These are phyloP conservation scores for Scrobipalpa costella DNA, from an alignment of 2,888 invertebrate species.

Conservation along the genomic window DNA sequence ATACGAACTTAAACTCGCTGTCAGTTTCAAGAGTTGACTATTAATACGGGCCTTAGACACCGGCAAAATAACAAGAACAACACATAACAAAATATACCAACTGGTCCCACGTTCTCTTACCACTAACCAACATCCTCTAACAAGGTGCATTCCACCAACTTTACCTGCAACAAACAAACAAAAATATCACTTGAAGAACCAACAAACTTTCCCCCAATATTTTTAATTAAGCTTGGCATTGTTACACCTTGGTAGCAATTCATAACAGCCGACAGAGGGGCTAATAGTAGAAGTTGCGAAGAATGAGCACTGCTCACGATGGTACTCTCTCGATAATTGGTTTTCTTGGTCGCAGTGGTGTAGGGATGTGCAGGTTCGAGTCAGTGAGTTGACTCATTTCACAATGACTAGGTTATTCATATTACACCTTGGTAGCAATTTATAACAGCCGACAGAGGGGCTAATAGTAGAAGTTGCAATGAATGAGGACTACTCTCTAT, in stretches of 20 bases:
- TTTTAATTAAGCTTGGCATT: slow-evolving; percentile 67
- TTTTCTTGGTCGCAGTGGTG: slow-evolving; percentile 39
- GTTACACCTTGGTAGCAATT: slow-evolving; percentile 68
- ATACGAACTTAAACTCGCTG: too few relatives aligned
- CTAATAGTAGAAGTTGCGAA: slow-evolving; percentile 61
- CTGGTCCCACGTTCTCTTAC: neutral
- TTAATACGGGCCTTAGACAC: too few relatives aligned
- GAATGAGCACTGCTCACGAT: slow-evolving; percentile 36
- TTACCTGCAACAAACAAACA: slow-evolving; percentile 39
- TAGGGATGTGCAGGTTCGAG: slow-evolving; percentile 1
- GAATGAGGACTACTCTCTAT: slow-evolving; percentile 36
- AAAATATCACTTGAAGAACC: neutral
- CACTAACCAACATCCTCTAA: neutral
- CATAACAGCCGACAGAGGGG: slow-evolving; percentile 63
- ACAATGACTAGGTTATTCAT: neutral
- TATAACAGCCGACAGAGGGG: slow-evolving; percentile 63
- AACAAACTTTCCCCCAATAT: slow-evolving; percentile 37
- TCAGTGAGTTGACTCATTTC: slow-evolving; percentile 26
- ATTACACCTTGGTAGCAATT: slow-evolving; percentile 61
- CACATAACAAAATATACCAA: too few relatives aligned
- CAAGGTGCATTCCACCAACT: slow-evolving; percentile 3
- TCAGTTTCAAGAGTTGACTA: too few relatives aligned
- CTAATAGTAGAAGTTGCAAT: slow-evolving; percentile 61
- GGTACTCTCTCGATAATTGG: slow-evolving; percentile 59
- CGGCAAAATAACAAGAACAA: too few relatives aligned